Percentiles rank a stretch among this genome's conserved stretches.
phyloP scores from a whole-genome alignment of 2,888 invertebrate species.

The Melieria picta region DNA sequence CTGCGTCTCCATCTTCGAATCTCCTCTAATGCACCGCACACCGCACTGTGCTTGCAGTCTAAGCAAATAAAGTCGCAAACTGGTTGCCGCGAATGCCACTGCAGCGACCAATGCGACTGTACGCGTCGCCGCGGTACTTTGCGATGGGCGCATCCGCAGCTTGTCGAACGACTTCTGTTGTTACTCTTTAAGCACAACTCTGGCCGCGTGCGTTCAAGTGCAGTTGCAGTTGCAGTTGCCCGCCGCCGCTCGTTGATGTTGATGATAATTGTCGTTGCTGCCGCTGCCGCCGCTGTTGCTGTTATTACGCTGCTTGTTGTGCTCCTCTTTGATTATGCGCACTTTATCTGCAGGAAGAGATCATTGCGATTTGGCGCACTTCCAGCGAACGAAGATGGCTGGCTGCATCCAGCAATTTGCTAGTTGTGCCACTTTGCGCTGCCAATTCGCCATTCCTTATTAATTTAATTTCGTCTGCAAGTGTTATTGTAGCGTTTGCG shows the following conservation, averaged over 20 bases:
- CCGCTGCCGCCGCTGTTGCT: slow-evolving; percentile 48
- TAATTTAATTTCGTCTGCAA: slow-evolving; percentile 51
- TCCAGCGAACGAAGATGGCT: slow-evolving; percentile 6
- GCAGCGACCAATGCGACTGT: background rate
- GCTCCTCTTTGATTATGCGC: slow-evolving; percentile 48
- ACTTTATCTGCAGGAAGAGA: slow-evolving; percentile 57
- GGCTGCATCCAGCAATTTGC: slow-evolving; percentile 22
- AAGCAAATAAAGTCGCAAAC: slow-evolving; percentile 22
- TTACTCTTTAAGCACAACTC: slow-evolving; percentile 53
- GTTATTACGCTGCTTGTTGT: slow-evolving; percentile 35
- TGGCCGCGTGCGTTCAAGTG: slow-evolving; percentile 19
- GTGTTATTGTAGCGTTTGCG: slow-evolving; percentile 47
- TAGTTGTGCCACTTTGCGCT: slow-evolving; percentile 28
- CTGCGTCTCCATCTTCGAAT: slow-evolving; percentile 12
- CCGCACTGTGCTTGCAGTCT: slow-evolving; percentile 7
- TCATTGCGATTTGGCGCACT: slow-evolving; percentile 1
- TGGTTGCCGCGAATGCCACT: slow-evolving; percentile 25
- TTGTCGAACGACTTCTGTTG: slow-evolving; percentile 57
- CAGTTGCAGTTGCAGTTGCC: slow-evolving; percentile 33
- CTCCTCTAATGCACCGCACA: background rate
- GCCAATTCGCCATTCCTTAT: slow-evolving; percentile 53
- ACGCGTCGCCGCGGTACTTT: background rate
- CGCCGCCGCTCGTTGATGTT: background rate
- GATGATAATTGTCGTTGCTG: slow-evolving; percentile 37
- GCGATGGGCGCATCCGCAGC: slow-evolving; percentile 37